Conservation (phyloP, 2,113 vertebrate species). For the Circaetus gallicus region DNA sequence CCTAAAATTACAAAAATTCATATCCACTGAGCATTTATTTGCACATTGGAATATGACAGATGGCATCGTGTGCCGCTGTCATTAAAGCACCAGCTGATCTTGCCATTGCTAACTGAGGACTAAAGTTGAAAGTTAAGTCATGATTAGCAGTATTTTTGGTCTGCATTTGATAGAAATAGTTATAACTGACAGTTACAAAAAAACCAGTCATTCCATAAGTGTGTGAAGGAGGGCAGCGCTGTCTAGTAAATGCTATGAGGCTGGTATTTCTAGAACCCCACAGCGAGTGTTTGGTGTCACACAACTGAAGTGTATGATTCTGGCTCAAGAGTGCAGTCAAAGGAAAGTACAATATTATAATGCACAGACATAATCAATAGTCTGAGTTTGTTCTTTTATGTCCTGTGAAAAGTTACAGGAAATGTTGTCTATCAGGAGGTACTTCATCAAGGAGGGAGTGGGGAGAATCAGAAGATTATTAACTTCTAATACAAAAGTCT, state of each 20-base stretch:
- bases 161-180: background rate
- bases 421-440: background rate
- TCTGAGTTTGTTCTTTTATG: background rate
- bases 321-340: background rate
- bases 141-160: background rate
- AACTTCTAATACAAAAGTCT: background rate
- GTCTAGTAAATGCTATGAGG: background rate
- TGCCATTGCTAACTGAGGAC: conserved; percentile 27
- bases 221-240: background rate
- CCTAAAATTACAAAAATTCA: conserved; percentile 16
- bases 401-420: background rate
- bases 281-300: background rate
- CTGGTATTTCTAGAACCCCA: background rate
- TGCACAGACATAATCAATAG: background rate
- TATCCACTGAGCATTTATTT: conserved; percentile 31
- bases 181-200: background rate
- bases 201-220: background rate
- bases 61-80: background rate
- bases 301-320: background rate
- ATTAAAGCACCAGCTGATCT: conserved; percentile 20
- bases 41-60: conserved; percentile 21
- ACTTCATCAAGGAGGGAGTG: background rate
- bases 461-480: background rate
- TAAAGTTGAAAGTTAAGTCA: background rate
- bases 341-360: background rate